Base-by-base conservation (phyloP, 1,140 invertebrate genomes). In the Homarus americanus region DNA sequence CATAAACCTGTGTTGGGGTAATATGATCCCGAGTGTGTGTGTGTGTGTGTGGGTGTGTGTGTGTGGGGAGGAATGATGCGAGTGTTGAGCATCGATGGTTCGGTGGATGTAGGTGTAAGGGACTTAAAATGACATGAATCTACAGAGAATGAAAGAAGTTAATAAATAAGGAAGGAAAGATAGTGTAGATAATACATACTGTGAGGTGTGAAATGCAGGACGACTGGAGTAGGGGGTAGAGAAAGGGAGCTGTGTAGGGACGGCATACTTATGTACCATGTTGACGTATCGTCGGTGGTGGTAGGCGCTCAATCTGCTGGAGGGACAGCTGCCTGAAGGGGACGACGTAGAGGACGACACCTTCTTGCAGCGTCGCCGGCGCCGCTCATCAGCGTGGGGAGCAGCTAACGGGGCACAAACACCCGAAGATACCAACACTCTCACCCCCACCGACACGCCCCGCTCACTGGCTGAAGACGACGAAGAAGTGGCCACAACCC, bases 311-410 rank as follows among this genome's bases (percentile, higher is more conserved):
- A 96, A 96, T 92, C 94, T 99, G 44, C 94, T 99, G 69, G 97
- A 98, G 95, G 98, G 98, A 1, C 94, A 99, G 38, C 95, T 99
- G 36, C 97, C 98, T 0, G 96, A 97, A 93, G 84, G 41, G 34
- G 83, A 82, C 1, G 90, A 84, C 5, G 94, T 95, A 7, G 94
- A 96, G 91, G 94, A 95, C 93, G 94, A 89, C 90, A 73, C 44
- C 76, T 69, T 73, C 41, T 58, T 76, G 24, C 41, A 49, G 53
- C 63, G 79, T n/a, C 34, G 87, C 12, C 84, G 82, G 36, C 58
- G 87, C 17, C 82, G 91, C 72, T 41, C 94, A 9, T 96, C 94
- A 93, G 93, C 93, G 93, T 94, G 93, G 93, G 94, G 92, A 36
- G 92, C 93, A 53, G 87, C 87, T 20, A 83, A 93, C 40, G 91